Percentiles rank a stretch among this genome's conserved stretches.
These are phyloP conservation scores for Hippocampus guttulatus DNA, from an alignment of 2,113 vertebrate species.

Conservation along the genomic window DNA sequence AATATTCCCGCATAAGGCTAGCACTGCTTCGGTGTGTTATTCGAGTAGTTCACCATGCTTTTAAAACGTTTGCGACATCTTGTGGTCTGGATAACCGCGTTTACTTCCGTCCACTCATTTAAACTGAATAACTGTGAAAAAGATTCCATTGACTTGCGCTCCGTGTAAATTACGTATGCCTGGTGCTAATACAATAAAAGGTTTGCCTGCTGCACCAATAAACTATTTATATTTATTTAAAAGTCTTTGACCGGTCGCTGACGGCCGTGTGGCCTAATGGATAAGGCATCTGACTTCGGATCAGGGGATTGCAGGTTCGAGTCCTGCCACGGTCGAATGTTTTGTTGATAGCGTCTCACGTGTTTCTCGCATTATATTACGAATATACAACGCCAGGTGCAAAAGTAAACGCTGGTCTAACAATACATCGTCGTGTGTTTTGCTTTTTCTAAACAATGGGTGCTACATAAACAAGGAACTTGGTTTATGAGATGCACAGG, in stretches of 20 bases:
- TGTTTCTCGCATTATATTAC: too few species aligned
- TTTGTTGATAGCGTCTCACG: neutral
- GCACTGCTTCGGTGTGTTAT: neutral
- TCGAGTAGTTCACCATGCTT: neutral
- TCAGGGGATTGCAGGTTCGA: conserved; percentile 83
- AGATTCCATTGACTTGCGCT: neutral
- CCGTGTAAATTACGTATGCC: too few species aligned
- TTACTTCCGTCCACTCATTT: neutral
- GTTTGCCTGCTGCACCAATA: neutral
- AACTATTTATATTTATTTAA: neutral
- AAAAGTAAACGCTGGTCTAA: too few species aligned
- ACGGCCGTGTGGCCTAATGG: conserved; percentile 78
- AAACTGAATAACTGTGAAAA: too few species aligned
- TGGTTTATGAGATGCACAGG: too few species aligned
- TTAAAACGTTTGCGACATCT: conserved; percentile 26
- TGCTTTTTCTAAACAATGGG: too few species aligned
- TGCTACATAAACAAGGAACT: too few species aligned
- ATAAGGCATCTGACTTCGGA: conserved; percentile 82
- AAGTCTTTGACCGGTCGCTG: too few species aligned
- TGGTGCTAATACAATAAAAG: too few species aligned
- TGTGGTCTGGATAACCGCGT: conserved; percentile 41
- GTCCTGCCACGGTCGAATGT: conserved; percentile 74
- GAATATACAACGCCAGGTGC: too few species aligned
- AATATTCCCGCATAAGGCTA: neutral
- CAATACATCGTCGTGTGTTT: too few species aligned